phyloP scores from a whole-genome alignment of 92 coral and sea anemone genomes.

The Parazoanthus darwini region DNA sequence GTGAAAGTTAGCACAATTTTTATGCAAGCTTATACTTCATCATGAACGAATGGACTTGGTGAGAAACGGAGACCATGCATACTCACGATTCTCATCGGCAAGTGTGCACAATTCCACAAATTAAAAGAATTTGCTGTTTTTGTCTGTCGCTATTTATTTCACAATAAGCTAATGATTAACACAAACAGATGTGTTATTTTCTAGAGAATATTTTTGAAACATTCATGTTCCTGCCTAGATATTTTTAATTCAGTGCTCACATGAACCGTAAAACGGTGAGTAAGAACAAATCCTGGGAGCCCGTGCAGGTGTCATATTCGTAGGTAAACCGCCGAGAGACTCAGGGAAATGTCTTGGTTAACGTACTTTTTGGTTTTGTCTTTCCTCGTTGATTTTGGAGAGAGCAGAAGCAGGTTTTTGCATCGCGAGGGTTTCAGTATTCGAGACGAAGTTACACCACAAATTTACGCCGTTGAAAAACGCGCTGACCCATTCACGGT shows the following conservation, averaged over 20 bases:
- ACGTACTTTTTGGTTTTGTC: background rate
- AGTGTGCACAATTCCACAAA: background rate
- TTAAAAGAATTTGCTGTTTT: background rate
- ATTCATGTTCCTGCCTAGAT: background rate
- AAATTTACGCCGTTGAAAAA: conserved; percentile 7
- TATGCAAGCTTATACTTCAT: background rate
- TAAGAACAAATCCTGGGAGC: too few species aligned
- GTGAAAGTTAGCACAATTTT: too few species aligned
- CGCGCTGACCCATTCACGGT: conserved; percentile 35
- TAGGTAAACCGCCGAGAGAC: background rate
- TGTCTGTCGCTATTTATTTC: background rate
- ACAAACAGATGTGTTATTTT: background rate
- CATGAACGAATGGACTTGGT: background rate
- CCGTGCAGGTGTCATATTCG: background rate
- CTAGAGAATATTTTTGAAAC: background rate
- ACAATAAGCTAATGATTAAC: background rate
- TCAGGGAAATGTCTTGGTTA: background rate
- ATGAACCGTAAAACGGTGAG: background rate
- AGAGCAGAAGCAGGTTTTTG: conserved; percentile 11
- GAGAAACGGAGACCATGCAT: background rate
- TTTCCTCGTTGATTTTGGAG: background rate
- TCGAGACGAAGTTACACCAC: conserved; percentile 29
- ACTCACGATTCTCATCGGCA: background rate
- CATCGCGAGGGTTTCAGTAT: conserved; percentile 33
- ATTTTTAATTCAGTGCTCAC: background rate